Evolutionary conservation across 2,797 vertebrate genomes (phyloP).

Genomic region (Tinamus major): DNA sequence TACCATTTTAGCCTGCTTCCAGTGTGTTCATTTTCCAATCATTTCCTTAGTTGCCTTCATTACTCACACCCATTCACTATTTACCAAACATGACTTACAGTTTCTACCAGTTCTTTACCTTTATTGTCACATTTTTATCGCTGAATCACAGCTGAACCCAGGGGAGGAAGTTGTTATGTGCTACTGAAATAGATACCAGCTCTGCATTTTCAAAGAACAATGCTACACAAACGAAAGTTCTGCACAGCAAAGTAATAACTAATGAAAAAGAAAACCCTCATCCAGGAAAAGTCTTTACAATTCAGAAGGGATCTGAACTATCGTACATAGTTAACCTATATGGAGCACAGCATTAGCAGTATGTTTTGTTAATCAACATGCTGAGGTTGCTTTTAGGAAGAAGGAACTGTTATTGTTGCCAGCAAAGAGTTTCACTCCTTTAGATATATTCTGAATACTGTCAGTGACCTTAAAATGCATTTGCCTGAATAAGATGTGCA

Average conservation of each 20-base stretch:
- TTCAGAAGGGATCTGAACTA: constrained; percentile 16
- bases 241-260: background rate
- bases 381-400: background rate
- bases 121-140: constrained; percentile 9
- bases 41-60: background rate
- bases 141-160: constrained; percentile 12
- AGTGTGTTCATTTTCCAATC: background rate
- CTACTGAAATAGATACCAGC: constrained; percentile 5
- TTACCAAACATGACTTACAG: background rate
- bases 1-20: background rate
- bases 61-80: background rate
- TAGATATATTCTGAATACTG: background rate
- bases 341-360: background rate
- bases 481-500: background rate
- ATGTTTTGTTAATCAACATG: constrained; percentile 21
- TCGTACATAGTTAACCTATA: background rate
- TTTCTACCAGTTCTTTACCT: constrained; percentile 3
- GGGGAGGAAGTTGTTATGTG: background rate
- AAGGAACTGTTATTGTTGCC: background rate
- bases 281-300: background rate
- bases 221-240: background rate
- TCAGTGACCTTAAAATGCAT: background rate
- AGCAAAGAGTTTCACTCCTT: background rate
- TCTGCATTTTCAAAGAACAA: constrained; percentile 8
- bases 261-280: background rate